Base-by-base conservation (phyloP, 1,140 invertebrate genomes). In the Trichonephila inaurata region DNA sequence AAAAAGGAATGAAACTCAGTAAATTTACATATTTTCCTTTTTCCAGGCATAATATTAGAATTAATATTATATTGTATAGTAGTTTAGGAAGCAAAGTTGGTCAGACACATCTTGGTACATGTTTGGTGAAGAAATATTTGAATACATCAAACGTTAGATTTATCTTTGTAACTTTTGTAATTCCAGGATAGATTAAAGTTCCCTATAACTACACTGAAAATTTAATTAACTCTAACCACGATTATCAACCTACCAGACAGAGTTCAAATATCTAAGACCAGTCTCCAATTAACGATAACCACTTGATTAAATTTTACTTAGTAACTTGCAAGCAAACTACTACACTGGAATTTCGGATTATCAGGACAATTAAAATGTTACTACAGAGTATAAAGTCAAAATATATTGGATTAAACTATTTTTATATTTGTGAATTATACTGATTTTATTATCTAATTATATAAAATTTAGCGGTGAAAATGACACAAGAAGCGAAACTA, bases 261-360 rank as follows among this genome's bases (percentile, higher is more conserved):
- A 33, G 69, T 33, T n/a, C n/a, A 16, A 33, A 33, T 4, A 18
- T 16, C 33, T 5, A 40, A 77, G 18, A 33, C 69, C 28, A 28
- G 12, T 77, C 4, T 33, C 28, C 24, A 77, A 77, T 77, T 77
- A 77, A 51, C 51, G 16, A 2, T 14, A 4, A 10, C 14, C 69
- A 7, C 69, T 77, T 77, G 28, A 77, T 77, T 77, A 77, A 77
- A 77, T 33, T 77, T 77, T 77, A 77, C 18, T 77, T 24, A 33
- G 69, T 33, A 77, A 77, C 12, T 77, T 33, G 16, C 51, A 10
- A 51, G 51, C 4, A 51, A 28, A 40, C 33, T 40, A 40, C 4
- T 40, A 4, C 33, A 40, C 33, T 40, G 33, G 3, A 40, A 51
- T 12, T 10, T 69, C n/a, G 24, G n/a, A 69, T 14, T 28, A 12